A percentile compares a stretch with the other conserved stretches of the same genome.
These are phyloP conservation scores for Aramus guarauna DNA, from an alignment of 2,113 vertebrate species.

Conservation along the genomic window DNA sequence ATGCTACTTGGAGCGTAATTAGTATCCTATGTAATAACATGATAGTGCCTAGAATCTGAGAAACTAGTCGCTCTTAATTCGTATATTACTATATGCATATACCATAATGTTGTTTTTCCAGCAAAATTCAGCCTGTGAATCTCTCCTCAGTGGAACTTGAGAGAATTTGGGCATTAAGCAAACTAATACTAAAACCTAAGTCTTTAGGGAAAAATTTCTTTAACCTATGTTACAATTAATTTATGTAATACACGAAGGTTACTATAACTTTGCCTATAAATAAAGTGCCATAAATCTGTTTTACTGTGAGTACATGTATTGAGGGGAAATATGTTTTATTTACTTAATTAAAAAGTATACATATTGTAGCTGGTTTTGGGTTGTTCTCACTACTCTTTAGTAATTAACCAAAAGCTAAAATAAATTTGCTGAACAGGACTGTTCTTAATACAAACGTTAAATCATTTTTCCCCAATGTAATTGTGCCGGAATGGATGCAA, in stretches of 20 bases:
- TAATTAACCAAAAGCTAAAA: conserved; percentile 71
- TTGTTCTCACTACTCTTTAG: conserved; percentile 26
- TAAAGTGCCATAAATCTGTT: neutral
- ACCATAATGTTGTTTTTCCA: accelerated
- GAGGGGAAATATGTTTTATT: conserved; percentile 13
- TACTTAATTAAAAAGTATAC: conserved; percentile 16
- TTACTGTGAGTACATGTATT: neutral
- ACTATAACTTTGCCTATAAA: neutral
- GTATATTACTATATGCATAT: neutral
- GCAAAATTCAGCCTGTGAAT: neutral
- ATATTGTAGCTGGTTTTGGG: neutral
- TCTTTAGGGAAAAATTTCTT: neutral
- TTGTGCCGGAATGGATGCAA: conserved; percentile 67
- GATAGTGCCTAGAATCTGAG: neutral
- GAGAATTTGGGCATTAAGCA: neutral
- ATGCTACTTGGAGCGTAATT: neutral
- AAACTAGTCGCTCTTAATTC: neutral
- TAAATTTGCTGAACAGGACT: conserved; percentile 63
- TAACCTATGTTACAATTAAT: neutral
- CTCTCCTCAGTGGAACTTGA: neutral
- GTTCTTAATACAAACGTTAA: conserved; percentile 64
- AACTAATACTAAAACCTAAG: neutral
- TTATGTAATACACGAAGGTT: neutral
- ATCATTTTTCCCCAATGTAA: conserved; percentile 43
- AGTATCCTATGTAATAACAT: neutral